Evolutionary conservation across 2,113 vertebrate genomes (phyloP).

Genomic region (Chamaetylas fuelleborni): DNA sequence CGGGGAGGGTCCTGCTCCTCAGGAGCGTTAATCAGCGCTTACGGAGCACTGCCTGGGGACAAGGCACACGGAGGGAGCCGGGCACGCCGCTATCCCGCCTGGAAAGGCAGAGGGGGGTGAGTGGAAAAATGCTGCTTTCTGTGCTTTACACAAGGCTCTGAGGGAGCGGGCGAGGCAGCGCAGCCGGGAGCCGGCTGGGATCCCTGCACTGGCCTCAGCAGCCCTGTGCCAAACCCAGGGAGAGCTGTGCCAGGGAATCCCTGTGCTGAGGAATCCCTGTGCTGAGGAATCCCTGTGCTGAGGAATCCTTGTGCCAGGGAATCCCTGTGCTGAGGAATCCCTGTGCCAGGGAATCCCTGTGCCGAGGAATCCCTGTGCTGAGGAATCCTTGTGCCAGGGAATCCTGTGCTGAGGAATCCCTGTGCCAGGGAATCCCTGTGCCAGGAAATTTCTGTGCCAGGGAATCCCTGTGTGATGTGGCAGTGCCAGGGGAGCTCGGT

Average conservation of each 20-base stretch:
- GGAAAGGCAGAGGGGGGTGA: background rate
- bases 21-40: accelerated
- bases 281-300: no score
- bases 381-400: no score
- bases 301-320: no score
- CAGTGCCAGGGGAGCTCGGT: accelerated
- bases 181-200: background rate
- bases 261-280: background rate
- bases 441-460: no score
- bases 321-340: no score
- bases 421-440: background rate
- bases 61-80: accelerated
- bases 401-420: background rate
- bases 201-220: background rate
- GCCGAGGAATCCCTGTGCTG: background rate
- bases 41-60: accelerated
- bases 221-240: accelerated
- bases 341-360: background rate
- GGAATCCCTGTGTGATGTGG: background rate
- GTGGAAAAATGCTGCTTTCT: accelerated
- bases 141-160: background rate
- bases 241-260: background rate
- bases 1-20: background rate
- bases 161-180: background rate
- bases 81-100: accelerated